Percentiles rank a stretch among this genome's conserved stretches.
These are phyloP conservation scores for Thereva unica DNA, from an alignment of 2,888 invertebrate species.

Conservation along the genomic window DNA sequence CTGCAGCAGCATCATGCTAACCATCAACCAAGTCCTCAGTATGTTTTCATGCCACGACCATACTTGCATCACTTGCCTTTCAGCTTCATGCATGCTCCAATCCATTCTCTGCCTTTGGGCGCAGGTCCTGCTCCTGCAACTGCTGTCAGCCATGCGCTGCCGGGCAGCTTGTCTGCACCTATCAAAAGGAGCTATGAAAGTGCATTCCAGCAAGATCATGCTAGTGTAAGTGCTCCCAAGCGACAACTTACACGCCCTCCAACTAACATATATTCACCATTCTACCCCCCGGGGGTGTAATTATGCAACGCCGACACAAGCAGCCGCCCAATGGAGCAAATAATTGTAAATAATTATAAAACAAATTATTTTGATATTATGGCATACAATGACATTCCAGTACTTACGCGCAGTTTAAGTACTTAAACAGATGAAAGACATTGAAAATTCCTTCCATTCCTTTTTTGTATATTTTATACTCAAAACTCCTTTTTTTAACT, in stretches of 20 bases:
- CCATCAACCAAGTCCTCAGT: conserved; percentile 50
- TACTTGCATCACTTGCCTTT: conserved; percentile 36
- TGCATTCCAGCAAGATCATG: conserved; percentile 65
- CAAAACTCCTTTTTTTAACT: background rate
- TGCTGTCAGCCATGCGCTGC: conserved; percentile 27
- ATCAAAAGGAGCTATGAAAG: conserved; percentile 74
- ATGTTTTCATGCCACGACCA: conserved; percentile 42
- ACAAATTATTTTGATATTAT: conserved; percentile 1
- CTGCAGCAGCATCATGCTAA: conserved; percentile 44
- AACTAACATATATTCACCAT: conserved; percentile 41
- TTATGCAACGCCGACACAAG: background rate
- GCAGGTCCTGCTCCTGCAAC: conserved; percentile 22
- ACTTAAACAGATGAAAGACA: conserved; percentile 6
- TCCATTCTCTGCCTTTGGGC: conserved; percentile 11
- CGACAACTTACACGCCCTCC: conserved; percentile 52
- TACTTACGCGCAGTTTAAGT: conserved; percentile 20
- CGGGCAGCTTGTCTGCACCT: conserved; percentile 47
- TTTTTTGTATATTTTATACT: background rate
- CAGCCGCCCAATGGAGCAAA: background rate
- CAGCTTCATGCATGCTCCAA: conserved; percentile 37
- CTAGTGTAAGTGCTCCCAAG: conserved; percentile 52
- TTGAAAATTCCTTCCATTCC: background rate
- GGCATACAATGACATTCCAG: conserved; percentile 25
- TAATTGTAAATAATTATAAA: conserved; percentile 5
- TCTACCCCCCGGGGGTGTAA: conserved; percentile 41